Percentiles rank a stretch among this genome's conserved stretches.
These are phyloP conservation scores for Glyptemys insculpta DNA, from an alignment of 2,797 vertebrate genomes.

Conservation along the genomic window DNA sequence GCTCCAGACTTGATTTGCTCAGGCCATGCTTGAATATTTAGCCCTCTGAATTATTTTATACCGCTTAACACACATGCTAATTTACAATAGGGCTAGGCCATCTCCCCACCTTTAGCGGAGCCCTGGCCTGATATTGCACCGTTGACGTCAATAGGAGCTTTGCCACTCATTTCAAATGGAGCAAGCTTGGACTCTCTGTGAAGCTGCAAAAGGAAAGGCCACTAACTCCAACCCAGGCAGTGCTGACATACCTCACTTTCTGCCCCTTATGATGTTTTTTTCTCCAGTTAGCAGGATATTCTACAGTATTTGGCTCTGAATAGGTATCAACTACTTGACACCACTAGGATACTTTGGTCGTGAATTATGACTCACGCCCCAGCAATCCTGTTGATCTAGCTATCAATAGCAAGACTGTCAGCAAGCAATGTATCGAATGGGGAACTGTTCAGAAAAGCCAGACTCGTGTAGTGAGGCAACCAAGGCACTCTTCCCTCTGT, in stretches of 20 bases:
- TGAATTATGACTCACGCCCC: rapidly evolving
- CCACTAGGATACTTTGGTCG: background rate
- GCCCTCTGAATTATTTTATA: rapidly evolving
- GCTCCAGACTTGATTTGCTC: background rate
- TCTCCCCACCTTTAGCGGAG: rapidly evolving
- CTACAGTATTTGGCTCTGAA: background rate
- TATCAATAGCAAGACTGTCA: background rate
- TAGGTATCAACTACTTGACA: background rate
- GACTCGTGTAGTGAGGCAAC: background rate
- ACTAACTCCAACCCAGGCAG: background rate
- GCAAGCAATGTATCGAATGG: rapidly evolving
- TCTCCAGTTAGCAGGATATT: background rate
- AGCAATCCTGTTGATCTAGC: background rate
- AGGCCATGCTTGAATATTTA: background rate
- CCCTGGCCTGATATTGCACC: background rate
- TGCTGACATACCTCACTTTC: rapidly evolving
- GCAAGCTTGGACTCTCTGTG: background rate
- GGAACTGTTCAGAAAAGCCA: rapidly evolving
- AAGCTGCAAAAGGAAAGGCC: background rate
- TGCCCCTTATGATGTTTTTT: rapidly evolving
- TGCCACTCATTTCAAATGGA: background rate
- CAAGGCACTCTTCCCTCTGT: background rate
- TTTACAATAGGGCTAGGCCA: background rate
- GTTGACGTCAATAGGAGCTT: background rate
- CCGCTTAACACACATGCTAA: background rate